Conservation (phyloP, 2,797 vertebrate species). For the Morus bassanus region DNA sequence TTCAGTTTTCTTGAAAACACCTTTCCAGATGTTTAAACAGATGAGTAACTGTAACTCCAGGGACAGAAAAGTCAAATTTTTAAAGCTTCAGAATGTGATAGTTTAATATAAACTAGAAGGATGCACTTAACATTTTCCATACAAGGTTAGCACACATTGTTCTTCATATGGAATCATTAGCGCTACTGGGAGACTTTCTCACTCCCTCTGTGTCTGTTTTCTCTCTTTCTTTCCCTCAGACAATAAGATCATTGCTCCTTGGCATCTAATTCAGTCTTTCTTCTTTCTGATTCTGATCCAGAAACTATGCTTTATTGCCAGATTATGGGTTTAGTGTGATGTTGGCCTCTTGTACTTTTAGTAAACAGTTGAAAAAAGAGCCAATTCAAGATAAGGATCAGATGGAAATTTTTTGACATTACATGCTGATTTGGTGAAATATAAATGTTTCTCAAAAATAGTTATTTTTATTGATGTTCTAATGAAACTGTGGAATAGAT, state of each 20-base stretch:
- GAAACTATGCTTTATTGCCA: background rate
- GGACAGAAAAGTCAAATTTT: background rate
- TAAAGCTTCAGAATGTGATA: background rate
- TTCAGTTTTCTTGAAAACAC: background rate
- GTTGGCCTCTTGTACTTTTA: background rate
- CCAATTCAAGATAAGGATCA: background rate
- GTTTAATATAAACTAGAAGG: background rate
- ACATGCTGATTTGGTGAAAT: background rate
- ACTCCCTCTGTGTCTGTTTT: background rate
- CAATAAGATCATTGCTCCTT: background rate
- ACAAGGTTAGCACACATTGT: background rate
- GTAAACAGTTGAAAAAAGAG: background rate
- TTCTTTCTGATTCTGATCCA: background rate
- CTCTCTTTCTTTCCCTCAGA: background rate
- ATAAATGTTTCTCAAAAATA: background rate
- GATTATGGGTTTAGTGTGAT: background rate
- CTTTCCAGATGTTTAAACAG: background rate
- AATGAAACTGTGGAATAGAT: background rate
- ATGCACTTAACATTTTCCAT: background rate
- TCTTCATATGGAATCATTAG: background rate
- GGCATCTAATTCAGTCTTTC: background rate
- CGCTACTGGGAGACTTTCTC: background rate
- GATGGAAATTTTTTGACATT: background rate
- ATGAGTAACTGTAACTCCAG: background rate
- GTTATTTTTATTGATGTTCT: background rate